phyloP scores from a whole-genome alignment of 2,113 vertebrate genomes.

The Numenius arquata region DNA sequence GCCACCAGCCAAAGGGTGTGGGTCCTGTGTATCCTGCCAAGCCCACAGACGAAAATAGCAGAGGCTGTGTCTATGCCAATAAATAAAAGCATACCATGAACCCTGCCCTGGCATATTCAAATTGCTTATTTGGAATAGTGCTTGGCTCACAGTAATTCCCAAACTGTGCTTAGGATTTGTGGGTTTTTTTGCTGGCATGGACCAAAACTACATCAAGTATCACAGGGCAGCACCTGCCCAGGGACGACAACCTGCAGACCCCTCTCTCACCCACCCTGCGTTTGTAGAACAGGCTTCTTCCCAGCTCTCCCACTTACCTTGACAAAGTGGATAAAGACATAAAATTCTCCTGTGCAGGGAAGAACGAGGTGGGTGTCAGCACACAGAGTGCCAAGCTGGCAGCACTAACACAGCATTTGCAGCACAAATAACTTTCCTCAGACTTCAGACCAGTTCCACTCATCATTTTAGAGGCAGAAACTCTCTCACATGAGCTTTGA shows the following conservation, averaged over 20 bases:
- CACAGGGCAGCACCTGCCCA: rapidly evolving
- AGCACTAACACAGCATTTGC: not conserved
- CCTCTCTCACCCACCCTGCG: rapidly evolving
- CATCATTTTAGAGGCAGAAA: slow-evolving; percentile 27
- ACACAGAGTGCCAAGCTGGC: not conserved
- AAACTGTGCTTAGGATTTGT: not conserved
- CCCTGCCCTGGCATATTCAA: not conserved
- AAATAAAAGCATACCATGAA: not conserved
- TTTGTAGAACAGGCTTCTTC: not conserved
- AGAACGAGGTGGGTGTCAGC: not conserved
- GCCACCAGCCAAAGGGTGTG: not conserved
- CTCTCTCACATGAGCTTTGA: slow-evolving; percentile 47
- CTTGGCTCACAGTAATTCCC: not conserved
- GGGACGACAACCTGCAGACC: rapidly evolving
- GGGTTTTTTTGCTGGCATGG: not conserved
- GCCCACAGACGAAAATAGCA: not conserved
- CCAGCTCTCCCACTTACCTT: not conserved
- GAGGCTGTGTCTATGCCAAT: not conserved
- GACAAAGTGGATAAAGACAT: not conserved
- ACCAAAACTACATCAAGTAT: rapidly evolving
- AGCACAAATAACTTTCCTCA: not conserved
- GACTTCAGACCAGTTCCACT: slow-evolving; percentile 4
- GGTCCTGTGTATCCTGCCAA: not conserved
- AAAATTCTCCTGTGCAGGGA: not conserved
- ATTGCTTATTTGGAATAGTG: not conserved